Base-by-base conservation (phyloP, 1,140 invertebrate genomes). In the Cotesia chilonis region DNA sequence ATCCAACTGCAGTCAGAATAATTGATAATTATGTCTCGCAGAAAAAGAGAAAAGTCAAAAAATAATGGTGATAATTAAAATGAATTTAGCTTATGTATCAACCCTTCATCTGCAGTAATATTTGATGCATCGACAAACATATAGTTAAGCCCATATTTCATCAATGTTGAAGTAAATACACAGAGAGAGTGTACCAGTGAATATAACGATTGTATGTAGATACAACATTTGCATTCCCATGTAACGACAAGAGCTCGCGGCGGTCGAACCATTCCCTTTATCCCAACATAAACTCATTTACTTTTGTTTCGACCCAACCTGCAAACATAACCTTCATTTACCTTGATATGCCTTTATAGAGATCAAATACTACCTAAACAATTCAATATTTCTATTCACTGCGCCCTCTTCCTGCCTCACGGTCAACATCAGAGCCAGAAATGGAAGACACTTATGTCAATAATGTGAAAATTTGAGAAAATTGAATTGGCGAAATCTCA, bases 121-220 rank as follows among this genome's bases (percentile, higher is more conserved):
- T 10, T 5, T 41, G 41, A 41, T 41, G 6, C 41, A 41, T 6
- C 6, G 10, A 41, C 41, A 6, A 41, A 41, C 41, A 41, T 10
- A 41, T 41, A 41, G 41, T 10, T 41, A 7, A 20, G 12, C 63
- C 12, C 20, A 65, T 65, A 65, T 51, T 17, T 65, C 51, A 63
- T 71, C 17, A 28, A 55, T 55, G 61, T 52, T 65, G 55, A 41
- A 70, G 41, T 41, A 41, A 41, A 41, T 41, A 41, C 10, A 51
- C 17, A 9, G 41, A 10, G 47, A 64, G 41, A n/a, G 51, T 70
- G 52, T 63, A 35, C 37, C 12, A 52, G 59, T 64, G 60, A 52
- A 63, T 20, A 61, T 61, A 70, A 70, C 69, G 70, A 63, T 51
- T 63, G 60, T 64, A 71, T 71, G 70, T 61, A 71, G 70, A 71